phyloP scores from a whole-genome alignment of 2,888 invertebrate species.

The Zootermopsis nevadensis region DNA sequence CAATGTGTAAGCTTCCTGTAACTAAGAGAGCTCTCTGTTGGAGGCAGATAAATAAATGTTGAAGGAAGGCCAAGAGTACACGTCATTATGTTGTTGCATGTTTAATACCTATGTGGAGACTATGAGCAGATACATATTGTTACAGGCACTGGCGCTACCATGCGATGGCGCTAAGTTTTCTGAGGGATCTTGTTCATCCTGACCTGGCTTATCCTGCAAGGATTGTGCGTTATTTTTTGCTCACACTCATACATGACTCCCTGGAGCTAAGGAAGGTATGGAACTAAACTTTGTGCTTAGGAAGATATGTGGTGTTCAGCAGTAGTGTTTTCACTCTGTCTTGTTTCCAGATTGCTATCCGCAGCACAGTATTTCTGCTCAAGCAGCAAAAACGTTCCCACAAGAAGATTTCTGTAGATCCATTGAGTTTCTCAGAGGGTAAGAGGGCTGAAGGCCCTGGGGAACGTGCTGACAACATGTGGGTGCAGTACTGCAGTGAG shows the following conservation, averaged over 20 bases:
- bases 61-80: too few species aligned
- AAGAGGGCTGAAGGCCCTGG: constrained; percentile 62
- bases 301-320: not conserved
- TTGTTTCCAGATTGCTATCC: constrained; percentile 66
- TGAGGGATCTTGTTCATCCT: constrained; percentile 77
- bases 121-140: constrained; percentile 40
- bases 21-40: too few species aligned
- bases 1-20: too few species aligned
- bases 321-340: constrained; percentile 1
- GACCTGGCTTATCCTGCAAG: constrained; percentile 74
- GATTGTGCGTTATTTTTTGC: constrained; percentile 73
- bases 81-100: too few species aligned
- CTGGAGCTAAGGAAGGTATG: constrained; percentile 77
- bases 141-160: constrained; percentile 85
- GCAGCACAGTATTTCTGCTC: constrained; percentile 72
- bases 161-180: constrained; percentile 78
- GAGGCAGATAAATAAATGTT: too few species aligned
- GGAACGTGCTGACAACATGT: constrained; percentile 76
- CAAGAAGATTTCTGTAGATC: constrained; percentile 70
- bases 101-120: too few species aligned
- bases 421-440: constrained; percentile 64
- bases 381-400: constrained; percentile 79
- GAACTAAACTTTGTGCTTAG: not conserved
- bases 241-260: constrained; percentile 80
- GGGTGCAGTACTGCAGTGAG: constrained; percentile 77